Evolutionary conservation across 2,888 invertebrate species (phyloP), one percentile per base, ranked within the genome.

Genomic region (Ormyrus rosae): DNA sequence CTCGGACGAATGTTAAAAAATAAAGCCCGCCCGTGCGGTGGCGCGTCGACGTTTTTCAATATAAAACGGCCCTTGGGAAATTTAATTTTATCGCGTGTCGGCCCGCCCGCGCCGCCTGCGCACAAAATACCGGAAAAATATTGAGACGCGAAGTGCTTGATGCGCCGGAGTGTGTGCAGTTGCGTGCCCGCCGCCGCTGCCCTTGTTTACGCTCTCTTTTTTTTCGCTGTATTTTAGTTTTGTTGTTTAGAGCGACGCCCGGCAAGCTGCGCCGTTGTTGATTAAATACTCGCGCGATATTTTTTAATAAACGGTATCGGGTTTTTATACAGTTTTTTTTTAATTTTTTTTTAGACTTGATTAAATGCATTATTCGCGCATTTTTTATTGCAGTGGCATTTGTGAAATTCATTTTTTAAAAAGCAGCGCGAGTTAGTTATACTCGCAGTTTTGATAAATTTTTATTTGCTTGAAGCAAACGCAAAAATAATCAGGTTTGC

Each of bases 21-120:
- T 79, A 50, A 34, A 34, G 2, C 34, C 19, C 34, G 13, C 46
- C 34, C 48, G 19, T 19, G 19, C 19, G 19, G 19, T 19, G 46
- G 58, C 48, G 58, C 45, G 50, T 45, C 11, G 60, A n/a, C 11
- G 63, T 64, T 58, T 67, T 65, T 53, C 67, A 68, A 61, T 64
- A 64, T 79, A 69, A 74, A 79, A 74, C 34, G 69, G 51, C 78
- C 60, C 64, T 68, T 45, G 74, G 74, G 69, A 64, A 74, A 79
- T 79, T 79, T 70, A 74, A 79, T 79, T 79, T 79, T 64, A 63
- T 73, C 53, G 68, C 19, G 34, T 55, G 63, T 48, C 56, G 34
- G n/a, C 46, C 64, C 8, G 34, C n/a, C 9, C 19, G n/a, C 11
- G 0, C 7, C 19, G n/a, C 48, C 11, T 53, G 11, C 19, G 48